phyloP scores from a whole-genome alignment of 2,888 invertebrate genomes.

The Magallana nippona region DNA sequence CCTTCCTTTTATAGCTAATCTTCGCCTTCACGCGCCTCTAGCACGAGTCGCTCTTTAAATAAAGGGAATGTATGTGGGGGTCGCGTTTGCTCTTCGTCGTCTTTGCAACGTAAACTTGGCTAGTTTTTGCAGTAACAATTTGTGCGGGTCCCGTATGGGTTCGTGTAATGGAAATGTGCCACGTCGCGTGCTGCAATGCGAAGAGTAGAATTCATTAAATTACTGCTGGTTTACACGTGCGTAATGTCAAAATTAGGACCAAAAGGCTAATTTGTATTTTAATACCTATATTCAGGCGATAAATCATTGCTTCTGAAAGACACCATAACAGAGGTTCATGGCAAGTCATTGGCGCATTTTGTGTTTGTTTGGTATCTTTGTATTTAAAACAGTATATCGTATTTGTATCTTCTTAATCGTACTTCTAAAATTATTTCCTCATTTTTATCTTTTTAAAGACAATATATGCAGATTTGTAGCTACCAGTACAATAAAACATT shows the following conservation, averaged over 20 bases:
- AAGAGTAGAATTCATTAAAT: constrained; percentile 33
- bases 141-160: constrained; percentile 50
- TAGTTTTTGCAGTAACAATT: constrained; percentile 36
- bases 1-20: constrained; percentile 26
- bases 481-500: too few relatives aligned
- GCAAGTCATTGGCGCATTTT: too few relatives aligned
- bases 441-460: too few relatives aligned
- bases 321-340: too few relatives aligned
- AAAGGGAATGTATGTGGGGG: constrained; percentile 29
- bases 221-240: constrained; percentile 30
- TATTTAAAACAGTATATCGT: too few relatives aligned
- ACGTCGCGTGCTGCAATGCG: constrained; percentile 32
- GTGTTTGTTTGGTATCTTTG: too few relatives aligned
- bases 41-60: constrained; percentile 22
- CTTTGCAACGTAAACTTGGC: constrained; percentile 3
- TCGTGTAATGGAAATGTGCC: constrained; percentile 32
- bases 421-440: too few relatives aligned
- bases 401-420: too few relatives aligned
- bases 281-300: background rate
- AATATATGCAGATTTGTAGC: too few relatives aligned
- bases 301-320: background rate
- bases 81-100: background rate
- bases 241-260: constrained; percentile 18
- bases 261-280: constrained; percentile 33
- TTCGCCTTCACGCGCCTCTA: constrained; percentile 1